phyloP scores from a whole-genome alignment of 2,113 vertebrate species.

The Etia nguti region DNA sequence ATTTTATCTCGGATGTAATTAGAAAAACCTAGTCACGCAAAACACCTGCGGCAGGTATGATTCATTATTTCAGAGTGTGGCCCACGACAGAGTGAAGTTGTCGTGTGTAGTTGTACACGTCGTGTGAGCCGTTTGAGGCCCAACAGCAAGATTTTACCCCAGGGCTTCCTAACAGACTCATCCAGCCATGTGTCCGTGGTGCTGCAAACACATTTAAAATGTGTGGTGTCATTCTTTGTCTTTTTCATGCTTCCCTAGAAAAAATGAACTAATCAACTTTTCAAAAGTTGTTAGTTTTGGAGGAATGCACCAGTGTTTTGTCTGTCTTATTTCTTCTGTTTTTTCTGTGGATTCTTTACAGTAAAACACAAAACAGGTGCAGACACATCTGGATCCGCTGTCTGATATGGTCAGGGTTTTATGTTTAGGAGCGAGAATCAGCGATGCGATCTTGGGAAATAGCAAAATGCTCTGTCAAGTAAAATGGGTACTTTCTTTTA shows the following conservation, averaged over 20 bases:
- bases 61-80: background rate
- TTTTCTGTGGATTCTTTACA: background rate
- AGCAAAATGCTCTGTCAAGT: background rate
- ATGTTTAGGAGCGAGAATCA: constrained; percentile 22
- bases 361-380: constrained; percentile 9
- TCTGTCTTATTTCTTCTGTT: background rate
- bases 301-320: rapidly evolving
- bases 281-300: background rate
- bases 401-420: constrained; percentile 1
- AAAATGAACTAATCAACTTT: background rate
- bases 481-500: background rate
- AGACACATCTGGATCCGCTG: constrained; percentile 30
- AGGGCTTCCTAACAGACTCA: background rate
- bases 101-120: background rate
- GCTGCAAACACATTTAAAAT: background rate
- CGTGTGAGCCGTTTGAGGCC: rapidly evolving
- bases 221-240: background rate
- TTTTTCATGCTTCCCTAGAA: background rate
- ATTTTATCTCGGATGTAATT: rapidly evolving
- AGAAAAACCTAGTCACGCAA: background rate
- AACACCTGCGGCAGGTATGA: background rate
- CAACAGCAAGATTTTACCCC: background rate
- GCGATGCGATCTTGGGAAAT: constrained; percentile 12
- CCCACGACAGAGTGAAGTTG: background rate
- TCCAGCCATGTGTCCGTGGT: background rate